Base-by-base conservation (phyloP, 2,113 vertebrate species). In the Ascaphus truei region DNA sequence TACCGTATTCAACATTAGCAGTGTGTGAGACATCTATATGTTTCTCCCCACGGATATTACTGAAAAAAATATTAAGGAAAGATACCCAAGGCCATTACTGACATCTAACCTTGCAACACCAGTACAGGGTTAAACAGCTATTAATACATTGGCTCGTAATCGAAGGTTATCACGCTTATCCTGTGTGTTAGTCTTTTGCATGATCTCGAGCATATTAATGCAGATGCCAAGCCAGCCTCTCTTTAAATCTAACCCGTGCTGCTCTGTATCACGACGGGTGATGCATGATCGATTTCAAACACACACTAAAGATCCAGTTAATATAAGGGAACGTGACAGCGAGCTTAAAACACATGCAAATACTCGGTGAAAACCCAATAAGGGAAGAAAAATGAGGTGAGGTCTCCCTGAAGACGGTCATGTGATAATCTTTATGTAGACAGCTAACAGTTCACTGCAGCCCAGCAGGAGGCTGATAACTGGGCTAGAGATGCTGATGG, bases 361-460 rank as follows among this genome's bases (percentile, higher is more conserved):
- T 29, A 59, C 55, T 37, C 26, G 43, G 30, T 11, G n/a, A 47
- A 15, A n/a, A 55, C 26, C 50, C 51, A 39, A 31, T 29, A 53
- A 53, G 48, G 13, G 5, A 34, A 26, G 29, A 23, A 20, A 47
- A 34, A 11, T 12, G 30, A 59, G 29, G 10, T 16, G 56, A 69
- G 41, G 52, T 71, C 34, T 71, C 43, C 43, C 39, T 9, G 30
- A 71, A 52, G 31, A 61, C 30, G 31, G 34, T 39, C 45, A 61
- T 48, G 56, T 52, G 56, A 71, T 52, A 61, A 61, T 69, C 56
- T 43, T 57, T 48, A 29, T 52, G 47, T 52, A 52, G 67, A 26
- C 67, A 61, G 56, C 56, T 52, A 52, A 36, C 56, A 69, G 67
- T 69, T 69, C 67, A 61, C 57, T 71, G 67, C 57, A 61, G 56